Base-by-base conservation (phyloP, 1,140 invertebrate genomes). In the Octopus sinensis region DNA sequence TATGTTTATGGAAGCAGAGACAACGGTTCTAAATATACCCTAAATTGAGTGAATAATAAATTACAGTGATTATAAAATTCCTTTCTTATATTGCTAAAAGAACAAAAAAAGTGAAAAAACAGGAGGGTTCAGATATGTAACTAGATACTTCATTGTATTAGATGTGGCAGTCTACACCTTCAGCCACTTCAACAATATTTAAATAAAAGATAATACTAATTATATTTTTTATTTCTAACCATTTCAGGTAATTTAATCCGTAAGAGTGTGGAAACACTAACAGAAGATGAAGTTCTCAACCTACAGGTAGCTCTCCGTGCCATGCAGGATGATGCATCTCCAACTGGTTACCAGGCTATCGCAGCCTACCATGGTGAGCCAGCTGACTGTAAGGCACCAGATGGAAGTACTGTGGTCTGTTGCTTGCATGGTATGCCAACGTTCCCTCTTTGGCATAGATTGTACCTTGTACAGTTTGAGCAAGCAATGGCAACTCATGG, bases 361-460 rank as follows among this genome's bases (percentile, higher is more conserved):
- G 81, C 84, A 10, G 82, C 81, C 43, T 85, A 81, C 78, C 83
- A 85, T 75, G 84, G 84, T 17, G 80, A 82, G 54, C 84, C 84
- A 13, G 80, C 84, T 9, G 62, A 79, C 75, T 85, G 84, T 82
- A 71, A 30, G 51, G 73, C 56, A 51, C 77, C 56, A 3, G 30
- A 81, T 23, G 79, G 77, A 6, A 30, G 75, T 0, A 51, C 62
- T 23, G 53, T 81, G 13, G 84, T 82, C 52, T 85, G 84, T 79
- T 84, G 84, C 68, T 30, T 82, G 12, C 84, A 85, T 68, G 84
- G 84, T 77, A 80, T 83, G 80, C 81, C 84, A 13, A 84, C 83
- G 13, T 85, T 85, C 83, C 84, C 84, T 10, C 83, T 83, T 81
- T 85, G 84, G 84, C 84, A 85, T 78, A 77, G 84, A 43, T 43